Evolutionary conservation across 92 coral and sea anemone species (phyloP).

Genomic region (Epizoanthus illoricatus): DNA sequence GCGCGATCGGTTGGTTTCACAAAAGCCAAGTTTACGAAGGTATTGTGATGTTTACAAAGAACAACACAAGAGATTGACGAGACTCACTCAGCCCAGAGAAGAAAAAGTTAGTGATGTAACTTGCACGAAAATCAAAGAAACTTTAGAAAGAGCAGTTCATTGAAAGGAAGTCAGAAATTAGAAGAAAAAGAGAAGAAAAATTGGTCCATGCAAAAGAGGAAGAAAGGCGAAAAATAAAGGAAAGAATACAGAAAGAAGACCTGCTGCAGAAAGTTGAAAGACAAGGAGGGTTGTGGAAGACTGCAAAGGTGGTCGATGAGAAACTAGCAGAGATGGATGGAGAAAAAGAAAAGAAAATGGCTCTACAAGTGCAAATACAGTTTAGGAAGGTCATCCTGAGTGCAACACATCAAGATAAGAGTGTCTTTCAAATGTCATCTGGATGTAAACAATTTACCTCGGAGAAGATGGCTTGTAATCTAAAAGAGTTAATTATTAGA

Average conservation of each 20-base stretch:
- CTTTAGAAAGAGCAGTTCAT: not conserved
- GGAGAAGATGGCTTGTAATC: not conserved
- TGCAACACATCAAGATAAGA: slow-evolving; percentile 35
- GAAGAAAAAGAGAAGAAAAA: slow-evolving; percentile 28
- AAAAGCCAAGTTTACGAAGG: slow-evolving; percentile 28
- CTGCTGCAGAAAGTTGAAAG: slow-evolving; percentile 24
- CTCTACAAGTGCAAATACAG: too few species aligned
- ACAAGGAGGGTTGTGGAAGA: slow-evolving; percentile 35
- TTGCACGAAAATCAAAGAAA: not conserved
- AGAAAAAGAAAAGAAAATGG: not conserved
- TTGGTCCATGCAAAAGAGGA: slow-evolving; percentile 14
- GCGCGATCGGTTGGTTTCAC: not conserved
- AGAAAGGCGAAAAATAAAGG: slow-evolving; percentile 7
- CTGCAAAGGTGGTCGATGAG: slow-evolving; percentile 24
- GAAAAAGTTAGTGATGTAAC: not conserved
- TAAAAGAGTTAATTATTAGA: not conserved
- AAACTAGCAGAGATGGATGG: not conserved
- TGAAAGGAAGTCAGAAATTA: not conserved
- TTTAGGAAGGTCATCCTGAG: slow-evolving; percentile 19
- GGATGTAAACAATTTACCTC: not conserved
- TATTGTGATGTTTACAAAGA: slow-evolving; percentile 33
- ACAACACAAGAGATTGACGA: slow-evolving; percentile 31
- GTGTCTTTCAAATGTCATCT: slow-evolving; percentile 31
- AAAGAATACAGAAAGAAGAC: slow-evolving; percentile 17
- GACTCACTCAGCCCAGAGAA: not conserved